Conservation (phyloP, 2,888 invertebrate genomes). For the Odontocerum albicorne region DNA sequence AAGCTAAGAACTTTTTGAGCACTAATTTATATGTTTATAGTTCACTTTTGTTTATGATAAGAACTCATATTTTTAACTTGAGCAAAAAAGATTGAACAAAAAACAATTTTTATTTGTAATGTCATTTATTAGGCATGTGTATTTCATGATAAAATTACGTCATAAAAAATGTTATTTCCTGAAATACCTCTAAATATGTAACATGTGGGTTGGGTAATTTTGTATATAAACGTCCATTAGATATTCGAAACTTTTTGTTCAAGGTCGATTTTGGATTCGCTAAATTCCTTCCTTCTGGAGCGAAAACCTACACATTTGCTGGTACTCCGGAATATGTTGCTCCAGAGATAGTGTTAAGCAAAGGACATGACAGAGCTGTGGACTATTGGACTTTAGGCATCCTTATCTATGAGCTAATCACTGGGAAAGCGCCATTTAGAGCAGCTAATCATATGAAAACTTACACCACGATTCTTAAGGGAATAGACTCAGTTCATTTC, state of each 20-base stretch:
- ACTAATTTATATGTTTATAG: too few species aligned
- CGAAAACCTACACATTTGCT: constrained; percentile 94
- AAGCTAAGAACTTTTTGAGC: too few species aligned
- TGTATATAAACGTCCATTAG: too few species aligned
- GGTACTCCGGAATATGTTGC: constrained; percentile 93
- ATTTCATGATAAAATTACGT: too few species aligned
- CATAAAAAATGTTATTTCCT: too few species aligned
- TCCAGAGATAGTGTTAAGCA: constrained; percentile 83
- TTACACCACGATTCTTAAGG: constrained; percentile 88
- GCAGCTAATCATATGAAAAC: constrained; percentile 93
- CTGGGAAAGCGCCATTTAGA: constrained; percentile 88
- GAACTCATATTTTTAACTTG: too few species aligned
- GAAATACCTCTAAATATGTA: too few species aligned
- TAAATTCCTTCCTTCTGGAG: constrained; percentile 74
- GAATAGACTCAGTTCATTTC: constrained; percentile 86
- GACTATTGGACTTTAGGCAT: constrained; percentile 96
- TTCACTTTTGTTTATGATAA: too few species aligned
- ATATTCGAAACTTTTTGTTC: constrained; percentile 28
- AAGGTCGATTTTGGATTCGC: constrained; percentile 94
- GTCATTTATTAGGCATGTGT: too few species aligned
- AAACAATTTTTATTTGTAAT: too few species aligned
- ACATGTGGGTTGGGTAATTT: too few species aligned
- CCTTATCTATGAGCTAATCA: constrained; percentile 82
- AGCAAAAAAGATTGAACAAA: too few species aligned
- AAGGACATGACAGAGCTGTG: constrained; percentile 75